Evolutionary conservation across 2,888 invertebrate genomes (phyloP), one percentile per base, ranked within the genome.

Genomic region (Leptogaster cylindrica): DNA sequence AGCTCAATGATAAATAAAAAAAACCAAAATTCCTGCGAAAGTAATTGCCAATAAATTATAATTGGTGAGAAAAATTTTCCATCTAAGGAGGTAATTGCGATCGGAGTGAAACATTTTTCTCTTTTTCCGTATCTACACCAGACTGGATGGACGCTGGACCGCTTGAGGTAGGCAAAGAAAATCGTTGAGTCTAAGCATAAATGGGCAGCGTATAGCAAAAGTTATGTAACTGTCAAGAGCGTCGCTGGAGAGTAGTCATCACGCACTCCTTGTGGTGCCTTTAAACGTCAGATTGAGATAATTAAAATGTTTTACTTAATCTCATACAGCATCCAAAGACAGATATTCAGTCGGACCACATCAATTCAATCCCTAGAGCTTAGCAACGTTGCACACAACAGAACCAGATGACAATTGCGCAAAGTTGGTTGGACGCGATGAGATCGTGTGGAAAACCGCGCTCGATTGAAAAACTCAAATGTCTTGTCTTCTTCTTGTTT

Each of bases 161-260:
- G 46, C 4, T 3, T 46, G 16, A 39, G 4, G 20, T 7, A 46
- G 5, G 6, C 16, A 58, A 31, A 33, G 18, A 33, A 33, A 31
- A 55, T 5, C n/a, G 10, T 46, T 3, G 39, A 36, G 39, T 58
- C 51, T 16, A 31, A 31, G 31, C 25, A 51, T 31, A 7, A 31
- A 51, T 31, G 28, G 27, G 51, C 10, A 6, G 31, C 27, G 16
- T 31, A 18, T 36, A 58, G 36, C 25, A 12, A 39, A 58, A 14
- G 39, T 58, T 36, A 58, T 58, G 36, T 58, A 58, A 58, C 58
- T 58, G 58, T 58, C 58, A 58, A 58, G 58, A 58, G 12, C 58
- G 58, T 36, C 58, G 39, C 58, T 20, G 36, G 58, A 39, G 58
- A 58, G 58, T n/a, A 39, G 58, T 39, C 58, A 36, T 58, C 58